Percentiles rank a stretch among this genome's conserved stretches.
These are phyloP conservation scores for Helleia helle DNA, from an alignment of 2,888 invertebrate species.

Conservation along the genomic window DNA sequence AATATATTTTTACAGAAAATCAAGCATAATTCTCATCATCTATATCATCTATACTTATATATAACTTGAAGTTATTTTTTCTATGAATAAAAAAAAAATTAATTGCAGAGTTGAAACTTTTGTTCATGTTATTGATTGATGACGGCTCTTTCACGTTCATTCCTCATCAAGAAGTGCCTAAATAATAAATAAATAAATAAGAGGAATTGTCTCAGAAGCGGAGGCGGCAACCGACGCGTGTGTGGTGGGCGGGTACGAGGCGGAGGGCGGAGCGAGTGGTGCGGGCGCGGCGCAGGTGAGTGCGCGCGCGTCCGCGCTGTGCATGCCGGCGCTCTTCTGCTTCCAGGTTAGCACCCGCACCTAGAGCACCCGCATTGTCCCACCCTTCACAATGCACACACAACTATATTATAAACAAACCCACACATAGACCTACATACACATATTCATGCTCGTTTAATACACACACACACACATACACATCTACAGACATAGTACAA, in stretches of 20 bases:
- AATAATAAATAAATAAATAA: no score
- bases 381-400: not conserved
- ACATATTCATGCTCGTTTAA: no score
- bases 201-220: constrained; percentile 18
- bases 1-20: no score
- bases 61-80: no score
- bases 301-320: constrained; percentile 78
- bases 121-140: no score
- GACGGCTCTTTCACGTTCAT: no score
- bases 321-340: constrained; percentile 91
- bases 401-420: no score
- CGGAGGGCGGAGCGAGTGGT: constrained; percentile 12
- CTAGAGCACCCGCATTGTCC: constrained; percentile 18
- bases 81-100: no score
- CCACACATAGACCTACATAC: constrained; percentile 18
- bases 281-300: constrained; percentile 35
- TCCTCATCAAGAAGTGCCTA: no score
- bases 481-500: constrained; percentile 21
- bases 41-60: no score
- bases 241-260: constrained; percentile 20
- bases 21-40: no score
- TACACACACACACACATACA: constrained; percentile 13
- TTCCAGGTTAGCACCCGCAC: constrained; percentile 79
- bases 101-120: no score
- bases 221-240: constrained; percentile 14